Base-by-base conservation (phyloP, 2,797 vertebrate genomes). In the Acipenser oxyrinchus region DNA sequence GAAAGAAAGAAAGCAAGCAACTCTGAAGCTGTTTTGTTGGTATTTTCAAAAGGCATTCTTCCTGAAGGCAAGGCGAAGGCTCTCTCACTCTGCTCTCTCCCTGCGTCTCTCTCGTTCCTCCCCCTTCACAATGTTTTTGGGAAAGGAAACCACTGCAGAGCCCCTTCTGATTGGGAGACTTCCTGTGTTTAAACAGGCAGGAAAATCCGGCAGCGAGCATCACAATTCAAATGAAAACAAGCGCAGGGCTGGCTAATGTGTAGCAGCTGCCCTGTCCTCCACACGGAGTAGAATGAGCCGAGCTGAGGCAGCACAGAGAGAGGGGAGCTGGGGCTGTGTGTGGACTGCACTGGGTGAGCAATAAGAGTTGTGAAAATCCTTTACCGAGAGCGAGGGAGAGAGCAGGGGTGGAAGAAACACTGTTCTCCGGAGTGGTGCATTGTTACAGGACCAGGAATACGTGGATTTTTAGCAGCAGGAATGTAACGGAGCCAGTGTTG, bases 101-200 rank as follows among this genome's bases (percentile, higher is more conserved):
- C 6, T 13, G 15, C 55, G 6, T 64, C 68, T 49, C 63, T 55
- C 59, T 48, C 23, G 13, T 49, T 50, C 66, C 65, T 68, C 66
- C 70, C 64, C 55, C 15, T 6, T 66, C 64, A 70, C 64, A 70
- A 85, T 89, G 87, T 85, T 85, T 79, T 74, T 69, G 84, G 79
- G 86, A 87, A 87, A 91, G 95, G 94, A 95, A 94, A 89, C 91
- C 86, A 85, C 84, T 79, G 85, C 87, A 70, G 72, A 72, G 73
- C 75, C 80, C 77, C 82, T 80, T 85, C 82, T 85, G 91, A 93
- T 92, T 89, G 92, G 91, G 91, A 92, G 89, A 95, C 93, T 98
- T 96, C 94, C 95, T 95, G 95, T 92, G 86, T 93, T 94, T 93
- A 92, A 95, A 95, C 90, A 86, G 87, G 88, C 90, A 91, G 92